These are phyloP conservation scores for Etheostoma cragini DNA, from an alignment of 2,113 vertebrate genomes.

Conservation along the genomic window DNA sequence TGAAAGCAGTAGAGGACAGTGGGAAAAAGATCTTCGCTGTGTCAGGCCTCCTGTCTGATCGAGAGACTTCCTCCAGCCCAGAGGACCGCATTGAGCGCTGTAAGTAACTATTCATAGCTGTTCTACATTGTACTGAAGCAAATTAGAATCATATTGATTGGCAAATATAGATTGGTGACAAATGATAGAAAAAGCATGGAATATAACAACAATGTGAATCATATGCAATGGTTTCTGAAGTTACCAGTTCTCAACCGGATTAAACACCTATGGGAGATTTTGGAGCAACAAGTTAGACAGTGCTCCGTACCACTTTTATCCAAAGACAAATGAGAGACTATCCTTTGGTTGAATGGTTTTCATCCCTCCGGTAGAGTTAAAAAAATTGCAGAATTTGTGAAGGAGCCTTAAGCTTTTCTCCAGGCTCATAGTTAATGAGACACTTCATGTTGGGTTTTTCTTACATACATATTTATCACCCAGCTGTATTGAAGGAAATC, in stretches of 20 bases:
- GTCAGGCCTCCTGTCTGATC: constrained; percentile 98
- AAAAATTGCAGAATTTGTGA: not conserved
- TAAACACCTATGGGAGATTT: not conserved
- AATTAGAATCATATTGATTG: constrained; percentile 7
- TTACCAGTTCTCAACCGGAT: not conserved
- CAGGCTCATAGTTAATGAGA: not conserved
- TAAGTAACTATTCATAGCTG: constrained; percentile 85
- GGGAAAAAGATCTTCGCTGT: constrained; percentile 99
- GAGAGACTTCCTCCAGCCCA: constrained; percentile 97
- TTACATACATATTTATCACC: not conserved
- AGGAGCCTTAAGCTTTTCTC: not conserved
- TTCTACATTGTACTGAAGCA: constrained; percentile 1
- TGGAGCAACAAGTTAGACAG: not conserved
- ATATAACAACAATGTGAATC: not conserved
- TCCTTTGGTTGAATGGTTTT: not conserved
- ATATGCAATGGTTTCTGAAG: not conserved
- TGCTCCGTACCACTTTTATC: not conserved
- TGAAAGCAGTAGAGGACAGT: constrained; percentile 95
- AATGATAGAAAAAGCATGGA: not conserved
- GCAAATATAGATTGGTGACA: constrained; percentile 4
- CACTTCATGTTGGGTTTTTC: not conserved
- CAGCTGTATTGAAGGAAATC: not conserved
- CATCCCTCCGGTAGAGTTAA: not conserved
- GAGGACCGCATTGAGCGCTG: constrained; percentile 98
- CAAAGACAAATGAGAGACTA: not conserved